phyloP scores from a whole-genome alignment of 2,113 vertebrate species.

The Andinoacara biseriatus region DNA sequence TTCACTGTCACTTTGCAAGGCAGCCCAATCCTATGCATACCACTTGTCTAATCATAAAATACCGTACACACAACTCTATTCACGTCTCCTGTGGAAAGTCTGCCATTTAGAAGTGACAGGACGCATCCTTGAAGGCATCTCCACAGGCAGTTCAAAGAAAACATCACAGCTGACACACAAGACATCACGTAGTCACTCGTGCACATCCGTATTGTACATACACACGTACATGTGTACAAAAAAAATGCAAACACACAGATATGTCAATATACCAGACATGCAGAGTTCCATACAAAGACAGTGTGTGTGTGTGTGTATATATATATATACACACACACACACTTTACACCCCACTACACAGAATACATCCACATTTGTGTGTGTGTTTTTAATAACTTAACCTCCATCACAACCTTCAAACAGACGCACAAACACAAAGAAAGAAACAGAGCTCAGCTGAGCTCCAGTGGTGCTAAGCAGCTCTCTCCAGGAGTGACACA shows the following conservation, averaged over 20 bases:
- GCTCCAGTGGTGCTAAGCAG: slow-evolving; percentile 47
- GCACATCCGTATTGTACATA: neutral
- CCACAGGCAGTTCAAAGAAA: slow-evolving; percentile 55
- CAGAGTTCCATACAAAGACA: slow-evolving; percentile 9
- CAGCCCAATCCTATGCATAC: slow-evolving; percentile 34
- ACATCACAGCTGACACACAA: slow-evolving; percentile 22
- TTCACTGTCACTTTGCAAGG: slow-evolving; percentile 57
- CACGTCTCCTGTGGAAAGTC: slow-evolving; percentile 37
- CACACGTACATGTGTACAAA: neutral
- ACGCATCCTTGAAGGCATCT: slow-evolving; percentile 57
- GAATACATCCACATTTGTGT: neutral
- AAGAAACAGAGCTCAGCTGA: slow-evolving; percentile 32
- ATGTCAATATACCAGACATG: neutral
- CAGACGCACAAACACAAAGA: slow-evolving; percentile 4
- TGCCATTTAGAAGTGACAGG: slow-evolving; percentile 58
- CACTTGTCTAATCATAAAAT: slow-evolving; percentile 41
- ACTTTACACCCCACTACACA: neutral
- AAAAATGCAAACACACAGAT: slow-evolving; percentile 23
- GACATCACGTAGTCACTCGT: neutral
- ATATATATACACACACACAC: neutral
- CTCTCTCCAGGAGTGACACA: slow-evolving; percentile 53
- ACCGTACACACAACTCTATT: slow-evolving; percentile 36
- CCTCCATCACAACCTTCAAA: slow-evolving; percentile 27
- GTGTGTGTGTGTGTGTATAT: neutral
- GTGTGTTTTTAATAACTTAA: slow-evolving; percentile 3